Base-by-base conservation (phyloP, 2,113 vertebrate genomes). In the Psilopsiagon aymara region DNA sequence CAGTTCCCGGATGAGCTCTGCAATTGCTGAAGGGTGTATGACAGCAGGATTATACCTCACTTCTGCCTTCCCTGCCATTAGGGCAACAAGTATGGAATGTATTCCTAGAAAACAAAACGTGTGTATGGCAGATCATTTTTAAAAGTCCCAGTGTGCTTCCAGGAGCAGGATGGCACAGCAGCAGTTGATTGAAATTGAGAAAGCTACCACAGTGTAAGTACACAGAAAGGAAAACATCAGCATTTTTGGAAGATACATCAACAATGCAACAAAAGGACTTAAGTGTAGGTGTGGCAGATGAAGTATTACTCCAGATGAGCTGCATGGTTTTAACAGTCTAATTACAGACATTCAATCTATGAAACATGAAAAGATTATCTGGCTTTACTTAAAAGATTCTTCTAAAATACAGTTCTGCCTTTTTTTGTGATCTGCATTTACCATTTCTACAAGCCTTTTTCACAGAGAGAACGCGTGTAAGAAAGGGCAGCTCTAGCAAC, bases 61-160 rank as follows among this genome's bases (percentile, higher is more conserved):
- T 95, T 99, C 99, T 46, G 99, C 99, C 96, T 99, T 99, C 55
- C 99, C 99, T n/a, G 99, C 99, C 99, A 99, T 99, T 6, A 99
- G 97, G 35, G 99, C 99, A 24, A 99, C 99, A 66, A 99, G 98
- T 39, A 99, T 98, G 0, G 99, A 99, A 93, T 98, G 98, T 92
- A 99, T 98, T 67, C 99, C 99, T 99, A 70, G 63, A 77, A 94
- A 71, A 76, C 2, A 82, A 24, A 44, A 79, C 0, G 7, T 8
- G 16, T 0, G 23, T 79, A 57, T 5, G 35, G 49, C 19, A 81
- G 46, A 51, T 20, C 8, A 29, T 1, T 4, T 16, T 37, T 16
- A 80, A 75, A n/a, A 35, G 10, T 25, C 39, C 59, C 57, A 15
- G 33, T 69, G 31, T 8, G 4, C 12, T 76, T 70, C 52, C 1